These are phyloP conservation scores for Ianthella basta DNA, from an alignment of 37 sponge, comb jelly and placozoan genomes.

Conservation along the genomic window DNA sequence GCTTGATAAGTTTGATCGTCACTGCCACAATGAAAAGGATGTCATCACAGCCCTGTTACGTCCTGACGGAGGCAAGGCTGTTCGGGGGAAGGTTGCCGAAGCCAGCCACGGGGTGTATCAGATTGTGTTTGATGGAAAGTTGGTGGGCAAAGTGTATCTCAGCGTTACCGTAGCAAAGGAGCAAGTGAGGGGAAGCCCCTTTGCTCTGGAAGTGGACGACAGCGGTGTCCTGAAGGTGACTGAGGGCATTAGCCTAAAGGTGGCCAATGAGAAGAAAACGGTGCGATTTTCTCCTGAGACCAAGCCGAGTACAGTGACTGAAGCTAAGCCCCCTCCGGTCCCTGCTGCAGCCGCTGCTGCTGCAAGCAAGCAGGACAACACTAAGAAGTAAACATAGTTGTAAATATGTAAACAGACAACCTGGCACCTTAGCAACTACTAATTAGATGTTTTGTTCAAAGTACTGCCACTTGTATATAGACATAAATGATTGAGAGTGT, in stretches of 20 bases:
- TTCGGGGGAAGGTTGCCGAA: slow-evolving; percentile 2
- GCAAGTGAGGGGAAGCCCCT: slow-evolving; percentile 9
- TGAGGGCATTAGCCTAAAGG: slow-evolving; percentile 12
- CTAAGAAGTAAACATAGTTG: too few relatives aligned
- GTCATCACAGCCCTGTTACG: neutral
- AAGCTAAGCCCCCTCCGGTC: neutral
- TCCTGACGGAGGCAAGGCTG: slow-evolving; percentile 1
- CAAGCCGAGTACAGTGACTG: neutral
- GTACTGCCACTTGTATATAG: too few relatives aligned
- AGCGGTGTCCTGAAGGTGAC: slow-evolving; percentile 4
- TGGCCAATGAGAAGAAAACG: slow-evolving; percentile 3
- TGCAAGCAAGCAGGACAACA: neutral
- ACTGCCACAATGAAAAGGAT: slow-evolving; percentile 17
- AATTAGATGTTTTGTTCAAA: too few relatives aligned
- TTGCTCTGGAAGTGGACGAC: neutral
- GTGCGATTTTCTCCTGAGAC: slow-evolving; percentile 14
- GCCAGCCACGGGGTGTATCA: slow-evolving; percentile 4
- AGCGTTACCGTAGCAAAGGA: slow-evolving; percentile 15
- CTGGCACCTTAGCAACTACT: too few relatives aligned
- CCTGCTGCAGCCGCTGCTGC: neutral
- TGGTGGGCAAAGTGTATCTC: neutral
- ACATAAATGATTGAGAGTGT: too few relatives aligned
- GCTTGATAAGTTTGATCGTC: slow-evolving; percentile 15
- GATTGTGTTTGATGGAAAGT: slow-evolving; percentile 18
- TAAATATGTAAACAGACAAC: too few relatives aligned